Conservation (phyloP, 2,113 vertebrate species). For the Anhinga rufa region DNA sequence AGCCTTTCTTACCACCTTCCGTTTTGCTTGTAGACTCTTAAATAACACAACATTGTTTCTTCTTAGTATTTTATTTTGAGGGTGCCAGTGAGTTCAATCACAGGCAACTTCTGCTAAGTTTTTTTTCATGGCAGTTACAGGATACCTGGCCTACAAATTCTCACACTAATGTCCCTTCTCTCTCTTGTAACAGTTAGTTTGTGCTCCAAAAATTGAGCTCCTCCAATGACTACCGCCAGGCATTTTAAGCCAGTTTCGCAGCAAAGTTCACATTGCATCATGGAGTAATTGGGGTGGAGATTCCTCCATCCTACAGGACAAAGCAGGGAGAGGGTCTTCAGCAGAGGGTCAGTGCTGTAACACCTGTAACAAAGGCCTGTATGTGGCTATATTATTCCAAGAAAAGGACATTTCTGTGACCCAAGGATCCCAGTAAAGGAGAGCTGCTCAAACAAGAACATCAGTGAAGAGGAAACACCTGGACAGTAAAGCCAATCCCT, state of each 20-base stretch:
- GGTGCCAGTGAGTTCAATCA: neutral
- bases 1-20: neutral
- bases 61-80: neutral
- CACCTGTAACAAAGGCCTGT: neutral
- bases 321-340: neutral
- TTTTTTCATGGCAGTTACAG: neutral
- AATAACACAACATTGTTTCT: neutral
- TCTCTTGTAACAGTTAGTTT: neutral
- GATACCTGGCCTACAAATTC: neutral
- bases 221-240: neutral
- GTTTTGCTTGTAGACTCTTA: neutral
- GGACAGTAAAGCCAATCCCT: neutral
- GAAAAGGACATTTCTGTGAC: neutral
- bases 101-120: neutral
- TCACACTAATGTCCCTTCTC: neutral
- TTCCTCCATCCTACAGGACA: neutral
- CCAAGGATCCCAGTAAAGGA: neutral
- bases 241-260: neutral
- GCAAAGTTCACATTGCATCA: neutral
- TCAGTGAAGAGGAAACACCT: neutral
- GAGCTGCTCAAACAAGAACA: neutral
- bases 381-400: neutral
- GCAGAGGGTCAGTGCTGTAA: neutral
- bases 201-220: neutral
- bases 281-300: neutral